Percentiles rank a stretch among this genome's conserved stretches.
These are phyloP conservation scores for Formica aserva DNA, from an alignment of 2,888 invertebrate species.

Conservation along the genomic window DNA sequence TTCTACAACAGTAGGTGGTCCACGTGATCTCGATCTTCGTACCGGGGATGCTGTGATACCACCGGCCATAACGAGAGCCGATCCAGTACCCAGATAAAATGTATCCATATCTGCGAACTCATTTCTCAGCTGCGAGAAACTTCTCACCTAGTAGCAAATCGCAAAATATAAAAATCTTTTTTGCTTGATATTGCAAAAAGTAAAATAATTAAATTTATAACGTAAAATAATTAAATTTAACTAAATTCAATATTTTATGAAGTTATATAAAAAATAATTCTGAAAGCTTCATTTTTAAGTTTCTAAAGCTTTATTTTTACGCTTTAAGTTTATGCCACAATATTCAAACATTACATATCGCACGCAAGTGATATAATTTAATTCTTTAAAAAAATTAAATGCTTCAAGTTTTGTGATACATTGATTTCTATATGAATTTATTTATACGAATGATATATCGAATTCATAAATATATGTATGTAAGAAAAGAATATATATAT, in stretches of 20 bases:
- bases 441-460: background rate
- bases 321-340: background rate
- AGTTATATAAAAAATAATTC: background rate
- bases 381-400: background rate
- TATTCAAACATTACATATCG: background rate
- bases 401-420: background rate
- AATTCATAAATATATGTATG: background rate
- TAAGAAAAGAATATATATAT: background rate
- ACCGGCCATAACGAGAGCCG: slow-evolving; percentile 85
- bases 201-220: background rate
- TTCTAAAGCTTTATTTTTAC: background rate
- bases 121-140: slow-evolving; percentile 96
- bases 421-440: background rate
- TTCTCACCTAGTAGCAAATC: slow-evolving; percentile 90
- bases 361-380: background rate
- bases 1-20: slow-evolving; percentile 86
- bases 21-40: slow-evolving; percentile 89
- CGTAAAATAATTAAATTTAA: background rate
- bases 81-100: slow-evolving; percentile 92
- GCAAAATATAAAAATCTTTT: background rate
- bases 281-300: background rate
- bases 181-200: background rate
- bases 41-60: slow-evolving; percentile 88
- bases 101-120: slow-evolving; percentile 97
- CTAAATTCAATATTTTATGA: background rate